phyloP scores from a whole-genome alignment of 2,797 vertebrate genomes.

The Dryobates pubescens region DNA sequence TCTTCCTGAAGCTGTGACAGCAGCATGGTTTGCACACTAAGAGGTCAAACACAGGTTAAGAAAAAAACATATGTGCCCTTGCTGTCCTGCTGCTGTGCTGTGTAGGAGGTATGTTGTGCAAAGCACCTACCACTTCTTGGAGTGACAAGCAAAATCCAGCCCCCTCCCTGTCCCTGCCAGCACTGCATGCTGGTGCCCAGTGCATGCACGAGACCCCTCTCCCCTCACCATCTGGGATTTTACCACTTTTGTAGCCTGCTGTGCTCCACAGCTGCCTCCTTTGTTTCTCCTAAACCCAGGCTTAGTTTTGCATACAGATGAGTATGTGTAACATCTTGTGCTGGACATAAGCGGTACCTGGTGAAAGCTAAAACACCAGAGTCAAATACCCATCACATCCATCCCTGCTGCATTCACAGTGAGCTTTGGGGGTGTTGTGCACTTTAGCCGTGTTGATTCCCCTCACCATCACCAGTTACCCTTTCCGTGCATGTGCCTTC shows the following conservation, averaged over 20 bases:
- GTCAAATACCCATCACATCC: not conserved
- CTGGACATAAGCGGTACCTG: not conserved
- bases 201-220: not conserved
- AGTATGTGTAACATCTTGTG: not conserved
- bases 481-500: not conserved
- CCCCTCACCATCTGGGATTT: not conserved
- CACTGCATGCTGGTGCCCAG: not conserved
- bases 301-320: not conserved
- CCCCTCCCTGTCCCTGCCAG: not conserved
- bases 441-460: not conserved
- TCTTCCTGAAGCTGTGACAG: not conserved
- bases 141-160: not conserved
- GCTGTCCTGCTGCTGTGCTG: not conserved
- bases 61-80: fast-evolving
- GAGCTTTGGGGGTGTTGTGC: not conserved
- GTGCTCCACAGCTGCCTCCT: not conserved
- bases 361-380: fast-evolving
- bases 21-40: not conserved
- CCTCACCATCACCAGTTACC: not conserved
- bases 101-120: not conserved
- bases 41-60: not conserved
- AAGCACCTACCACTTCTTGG: not conserved
- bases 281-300: not conserved
- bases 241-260: not conserved
- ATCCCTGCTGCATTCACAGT: fast-evolving